phyloP scores from a whole-genome alignment of 2,113 vertebrate species.

The Pungitius pungitius region DNA sequence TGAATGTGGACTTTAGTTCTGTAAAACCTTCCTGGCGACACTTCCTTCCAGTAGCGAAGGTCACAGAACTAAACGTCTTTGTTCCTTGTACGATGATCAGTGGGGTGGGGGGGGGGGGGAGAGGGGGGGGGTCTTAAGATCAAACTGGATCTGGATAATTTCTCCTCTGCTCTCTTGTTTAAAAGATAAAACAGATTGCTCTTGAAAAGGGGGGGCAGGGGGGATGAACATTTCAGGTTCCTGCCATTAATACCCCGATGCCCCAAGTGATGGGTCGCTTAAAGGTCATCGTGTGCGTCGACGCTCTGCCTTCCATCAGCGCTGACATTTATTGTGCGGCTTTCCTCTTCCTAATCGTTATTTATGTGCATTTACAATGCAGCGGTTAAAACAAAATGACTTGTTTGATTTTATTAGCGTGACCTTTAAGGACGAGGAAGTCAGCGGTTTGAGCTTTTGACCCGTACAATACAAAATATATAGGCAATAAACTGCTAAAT shows the following conservation, averaged over 20 bases:
- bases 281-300: conserved; percentile 69
- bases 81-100: neutral
- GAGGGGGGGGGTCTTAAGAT: neutral
- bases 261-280: conserved; percentile 54
- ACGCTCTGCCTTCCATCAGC: conserved; percentile 74
- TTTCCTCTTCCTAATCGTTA: conserved; percentile 71
- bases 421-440: conserved; percentile 67
- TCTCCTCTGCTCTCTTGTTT: conserved; percentile 30
- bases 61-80: neutral
- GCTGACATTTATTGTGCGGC: conserved; percentile 72
- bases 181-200: conserved; percentile 39
- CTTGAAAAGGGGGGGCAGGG: conserved; percentile 25
- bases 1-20: neutral
- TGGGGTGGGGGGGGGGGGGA: neutral
- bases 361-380: conserved; percentile 73
- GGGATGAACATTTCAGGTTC: conserved; percentile 48
- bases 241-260: conserved; percentile 58
- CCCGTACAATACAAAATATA: conserved; percentile 59
- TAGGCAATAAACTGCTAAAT: too few relatives aligned
- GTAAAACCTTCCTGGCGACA: neutral
- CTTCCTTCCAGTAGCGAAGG: neutral
- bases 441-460: conserved; percentile 70
- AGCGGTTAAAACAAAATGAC: conserved; percentile 55
- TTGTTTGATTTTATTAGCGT: conserved; percentile 73
- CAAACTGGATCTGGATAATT: conserved; percentile 29